Conservation (phyloP, 2,113 vertebrate genomes). For the Nibea coibor region DNA sequence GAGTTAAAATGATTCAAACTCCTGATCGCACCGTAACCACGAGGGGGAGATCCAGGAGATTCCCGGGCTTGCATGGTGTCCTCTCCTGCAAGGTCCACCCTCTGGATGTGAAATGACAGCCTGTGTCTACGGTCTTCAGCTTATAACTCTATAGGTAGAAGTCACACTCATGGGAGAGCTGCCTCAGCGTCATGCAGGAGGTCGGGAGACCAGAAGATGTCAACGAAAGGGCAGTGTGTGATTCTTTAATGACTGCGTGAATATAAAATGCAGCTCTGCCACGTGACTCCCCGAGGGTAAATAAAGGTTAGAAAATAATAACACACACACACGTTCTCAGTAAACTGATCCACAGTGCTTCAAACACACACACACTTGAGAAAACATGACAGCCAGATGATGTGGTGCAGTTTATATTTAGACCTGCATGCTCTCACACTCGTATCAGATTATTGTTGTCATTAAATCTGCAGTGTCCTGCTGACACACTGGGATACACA, state of each 20-base stretch:
- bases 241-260: background rate
- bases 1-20: background rate
- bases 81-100: too few species aligned
- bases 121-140: background rate
- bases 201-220: background rate
- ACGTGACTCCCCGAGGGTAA: background rate
- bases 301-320: slow-evolving; percentile 4
- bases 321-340: background rate
- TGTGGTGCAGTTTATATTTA: slow-evolving; percentile 15
- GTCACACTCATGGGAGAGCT: background rate
- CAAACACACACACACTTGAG: background rate
- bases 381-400: background rate
- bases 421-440: slow-evolving; percentile 25
- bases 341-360: background rate
- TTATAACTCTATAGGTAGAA: background rate
- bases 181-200: background rate
- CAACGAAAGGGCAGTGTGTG: background rate
- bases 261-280: background rate
- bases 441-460: slow-evolving; percentile 45
- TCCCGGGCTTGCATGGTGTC: background rate
- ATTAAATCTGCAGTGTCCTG: slow-evolving; percentile 19
- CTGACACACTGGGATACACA: background rate
- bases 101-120: background rate
- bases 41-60: background rate
- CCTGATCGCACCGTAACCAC: background rate